A percentile compares a stretch with the other conserved stretches of the same genome.
Evolutionary conservation across 2,797 vertebrate species (phyloP).

Genomic region (Lindbergichthys nudifrons): DNA sequence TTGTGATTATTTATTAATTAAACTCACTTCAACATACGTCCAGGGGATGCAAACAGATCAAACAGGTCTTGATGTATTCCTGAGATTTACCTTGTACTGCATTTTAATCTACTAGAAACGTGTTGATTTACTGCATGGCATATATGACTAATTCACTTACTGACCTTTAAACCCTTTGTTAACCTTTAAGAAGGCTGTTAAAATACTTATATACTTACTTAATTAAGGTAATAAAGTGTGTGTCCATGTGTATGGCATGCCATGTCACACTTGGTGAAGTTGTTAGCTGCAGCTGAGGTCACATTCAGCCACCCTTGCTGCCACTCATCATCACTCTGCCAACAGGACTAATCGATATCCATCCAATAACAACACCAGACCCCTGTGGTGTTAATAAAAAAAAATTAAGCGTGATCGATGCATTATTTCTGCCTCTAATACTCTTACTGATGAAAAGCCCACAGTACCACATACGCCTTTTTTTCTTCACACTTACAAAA

Average conservation of each 20-base stretch:
- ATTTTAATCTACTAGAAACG: too few relatives aligned
- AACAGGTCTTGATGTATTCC: too few relatives aligned
- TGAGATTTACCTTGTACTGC: too few relatives aligned
- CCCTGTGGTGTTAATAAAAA: slow-evolving; percentile 10
- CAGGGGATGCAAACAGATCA: too few relatives aligned
- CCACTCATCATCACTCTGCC: slow-evolving; percentile 10
- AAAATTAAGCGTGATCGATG: slow-evolving; percentile 12
- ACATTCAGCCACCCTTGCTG: slow-evolving; percentile 10
- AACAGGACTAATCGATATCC: slow-evolving; percentile 44
- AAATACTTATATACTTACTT: background rate
- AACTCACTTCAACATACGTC: too few relatives aligned
- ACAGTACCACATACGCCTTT: background rate
- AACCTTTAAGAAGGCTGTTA: background rate
- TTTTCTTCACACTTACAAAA: background rate
- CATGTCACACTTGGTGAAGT: background rate
- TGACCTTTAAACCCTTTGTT: background rate
- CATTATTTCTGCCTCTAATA: background rate
- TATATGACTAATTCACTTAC: background rate
- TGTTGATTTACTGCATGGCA: too few relatives aligned
- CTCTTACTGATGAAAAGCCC: background rate
- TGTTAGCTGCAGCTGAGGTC: slow-evolving; percentile 33
- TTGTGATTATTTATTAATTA: too few relatives aligned
- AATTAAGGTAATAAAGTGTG: too few relatives aligned
- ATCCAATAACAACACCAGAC: slow-evolving; percentile 19
- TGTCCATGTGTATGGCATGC: background rate